Base-by-base conservation (phyloP, 2,888 invertebrate species). In the Sicus ferrugineus region DNA sequence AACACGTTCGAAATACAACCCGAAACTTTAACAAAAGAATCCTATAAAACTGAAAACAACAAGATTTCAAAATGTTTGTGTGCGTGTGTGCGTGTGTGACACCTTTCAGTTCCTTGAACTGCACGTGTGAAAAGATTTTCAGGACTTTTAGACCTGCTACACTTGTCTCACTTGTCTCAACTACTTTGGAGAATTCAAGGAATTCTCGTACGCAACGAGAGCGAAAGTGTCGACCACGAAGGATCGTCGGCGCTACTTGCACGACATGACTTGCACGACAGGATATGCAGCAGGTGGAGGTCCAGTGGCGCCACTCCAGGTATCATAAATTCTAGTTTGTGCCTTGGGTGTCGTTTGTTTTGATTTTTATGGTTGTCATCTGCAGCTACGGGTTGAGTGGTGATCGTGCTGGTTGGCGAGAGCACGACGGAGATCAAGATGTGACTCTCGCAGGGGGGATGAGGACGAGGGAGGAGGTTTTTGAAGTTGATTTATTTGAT, bases 261-360 rank as follows among this genome's bases (percentile, higher is more conserved):
- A 46, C 14, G n/a, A 16, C 14, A 19, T 46, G 5, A 19, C 38
- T 9, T 21, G 52, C 54, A 54, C 23, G 23, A 54, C 54, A 54
- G 54, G 54, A 54, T 23, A 23, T 16, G 28, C 14, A 54, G 28
- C 14, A 26, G 23, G 11, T 26, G 14, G 42, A 9, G 9, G 5
- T 6, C 14, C 23, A 54, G 52, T 30, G 64, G 64, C 64, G 64
- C 52, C 64, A 52, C 38, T 52, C 14, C 59, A 38, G 19, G 7
- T n/a, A 48, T 48, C 63, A 28, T 63, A 63, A 63, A 63, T 63
- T 30, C 21, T 31, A n/a, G 16, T 34, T 34, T 59, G 23, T 59
- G 42, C 42, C n/a, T 6, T 50, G 50, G 54, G 54, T 54, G 54
- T 28, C 28, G 28, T 28, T 54, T 26, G 2, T 54, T 54, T 11